Evolutionary conservation across 37 sponge, comb jelly and placozoan genomes (phyloP).

Genomic region (Amphimedon queenslandica): DNA sequence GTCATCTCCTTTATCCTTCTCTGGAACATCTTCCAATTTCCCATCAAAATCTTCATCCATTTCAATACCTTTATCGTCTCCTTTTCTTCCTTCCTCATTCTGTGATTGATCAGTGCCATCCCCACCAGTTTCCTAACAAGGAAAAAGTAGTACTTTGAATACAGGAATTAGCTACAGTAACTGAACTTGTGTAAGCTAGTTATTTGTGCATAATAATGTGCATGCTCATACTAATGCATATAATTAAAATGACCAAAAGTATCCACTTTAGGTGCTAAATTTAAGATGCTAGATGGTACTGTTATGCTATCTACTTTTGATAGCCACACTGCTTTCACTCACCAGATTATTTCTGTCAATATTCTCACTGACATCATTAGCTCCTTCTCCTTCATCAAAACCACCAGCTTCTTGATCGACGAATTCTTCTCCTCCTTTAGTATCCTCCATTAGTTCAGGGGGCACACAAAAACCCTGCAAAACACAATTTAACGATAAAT

Average conservation of each 20-base stretch:
- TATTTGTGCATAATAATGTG: too few relatives aligned
- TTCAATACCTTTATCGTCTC: slow-evolving; percentile 74
- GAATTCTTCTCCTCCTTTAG: slow-evolving; percentile 52
- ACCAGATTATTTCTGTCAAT: slow-evolving; percentile 33
- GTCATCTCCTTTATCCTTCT: slow-evolving; percentile 23
- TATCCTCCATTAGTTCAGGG: slow-evolving; percentile 31
- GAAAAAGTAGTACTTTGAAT: neutral
- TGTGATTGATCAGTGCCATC: slow-evolving; percentile 17
- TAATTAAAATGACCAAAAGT: too few relatives aligned
- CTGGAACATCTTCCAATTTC: slow-evolving; percentile 32
- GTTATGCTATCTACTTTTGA: too few relatives aligned
- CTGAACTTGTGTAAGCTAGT: too few relatives aligned
- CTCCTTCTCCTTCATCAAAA: slow-evolving; percentile 85
- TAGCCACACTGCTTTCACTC: too few relatives aligned
- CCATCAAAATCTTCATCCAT: slow-evolving; percentile 87
- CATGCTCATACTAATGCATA: too few relatives aligned
- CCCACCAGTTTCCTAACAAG: neutral
- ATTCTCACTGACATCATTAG: slow-evolving; percentile 74
- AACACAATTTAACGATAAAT: neutral
- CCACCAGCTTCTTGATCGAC: slow-evolving; percentile 82
- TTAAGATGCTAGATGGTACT: too few relatives aligned
- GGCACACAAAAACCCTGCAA: slow-evolving; percentile 81
- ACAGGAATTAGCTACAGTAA: too few relatives aligned
- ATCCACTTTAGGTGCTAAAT: too few relatives aligned
- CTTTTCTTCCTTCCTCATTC: slow-evolving; percentile 18